These are phyloP conservation scores for Ophion obscuratus DNA, from an alignment of 2,888 invertebrate species.

Conservation along the genomic window DNA sequence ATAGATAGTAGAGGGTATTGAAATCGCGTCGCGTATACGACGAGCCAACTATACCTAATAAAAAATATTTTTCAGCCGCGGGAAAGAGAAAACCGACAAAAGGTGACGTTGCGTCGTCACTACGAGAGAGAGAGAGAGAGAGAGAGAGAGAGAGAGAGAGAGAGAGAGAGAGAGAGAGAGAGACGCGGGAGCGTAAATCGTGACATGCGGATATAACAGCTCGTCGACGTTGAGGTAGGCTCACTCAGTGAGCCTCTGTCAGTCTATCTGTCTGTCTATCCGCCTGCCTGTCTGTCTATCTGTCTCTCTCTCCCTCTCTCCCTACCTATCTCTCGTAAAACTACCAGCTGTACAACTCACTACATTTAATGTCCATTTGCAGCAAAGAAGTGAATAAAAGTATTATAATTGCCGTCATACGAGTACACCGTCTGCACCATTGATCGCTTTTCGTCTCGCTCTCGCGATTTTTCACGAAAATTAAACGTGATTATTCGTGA, in stretches of 20 bases:
- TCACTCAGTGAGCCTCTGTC: conserved; percentile 22
- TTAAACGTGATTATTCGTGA: not conserved
- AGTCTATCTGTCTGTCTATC: not conserved
- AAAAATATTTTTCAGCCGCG: not conserved
- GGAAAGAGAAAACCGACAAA: not conserved
- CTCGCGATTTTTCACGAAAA: not conserved
- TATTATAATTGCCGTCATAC: too few species aligned
- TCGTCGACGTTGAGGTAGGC: conserved; percentile 63
- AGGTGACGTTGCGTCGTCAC: conserved; percentile 17
- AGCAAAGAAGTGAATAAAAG: not conserved
- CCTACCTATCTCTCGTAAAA: not conserved
- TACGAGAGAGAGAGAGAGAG: not conserved
- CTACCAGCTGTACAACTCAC: not conserved
- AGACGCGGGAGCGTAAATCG: conserved; percentile 26
- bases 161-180: conserved; percentile 2
- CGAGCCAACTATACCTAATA: not conserved
- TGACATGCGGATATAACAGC: conserved; percentile 57
- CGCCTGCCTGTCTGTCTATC: not conserved
- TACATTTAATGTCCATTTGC: not conserved
- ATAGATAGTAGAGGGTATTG: conserved; percentile 32
- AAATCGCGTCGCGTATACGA: conserved; percentile 6
- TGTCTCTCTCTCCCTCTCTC: not conserved
- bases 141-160: not conserved
- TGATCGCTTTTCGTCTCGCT: not conserved
- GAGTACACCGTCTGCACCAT: too few species aligned